These are phyloP conservation scores for Chalcis sispes DNA, from an alignment of 2,888 invertebrate genomes.

Conservation along the genomic window DNA sequence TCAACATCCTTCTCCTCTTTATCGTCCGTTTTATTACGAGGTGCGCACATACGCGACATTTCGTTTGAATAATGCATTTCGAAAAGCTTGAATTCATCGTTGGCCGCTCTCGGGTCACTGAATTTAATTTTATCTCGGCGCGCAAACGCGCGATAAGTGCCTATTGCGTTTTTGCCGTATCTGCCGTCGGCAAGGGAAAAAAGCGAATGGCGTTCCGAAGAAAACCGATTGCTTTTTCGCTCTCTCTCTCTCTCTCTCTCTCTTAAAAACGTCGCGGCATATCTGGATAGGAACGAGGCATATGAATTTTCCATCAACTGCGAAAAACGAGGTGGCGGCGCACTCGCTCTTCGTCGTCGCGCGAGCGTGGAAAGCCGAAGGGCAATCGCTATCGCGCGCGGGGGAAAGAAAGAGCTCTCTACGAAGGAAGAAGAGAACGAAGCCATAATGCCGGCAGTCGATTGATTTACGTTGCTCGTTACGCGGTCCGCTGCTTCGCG, in stretches of 20 bases:
- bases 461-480: slow-evolving; percentile 77
- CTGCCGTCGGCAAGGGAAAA: neutral
- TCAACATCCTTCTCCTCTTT: neutral
- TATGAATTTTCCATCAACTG: slow-evolving; percentile 46
- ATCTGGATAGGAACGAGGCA: slow-evolving; percentile 20
- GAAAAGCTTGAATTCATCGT: slow-evolving; percentile 49
- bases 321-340: slow-evolving; percentile 32
- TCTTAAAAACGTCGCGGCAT: neutral
- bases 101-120: slow-evolving; percentile 36
- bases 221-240: slow-evolving; percentile 14
- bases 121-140: slow-evolving; percentile 46
- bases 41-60: slow-evolving; percentile 37
- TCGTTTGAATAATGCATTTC: slow-evolving; percentile 57
- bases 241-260: neutral
- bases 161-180: slow-evolving; percentile 1
- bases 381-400: neutral
- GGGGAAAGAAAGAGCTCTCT: neutral
- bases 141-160: slow-evolving; percentile 25
- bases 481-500: slow-evolving; percentile 74
- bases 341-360: neutral
- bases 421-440: slow-evolving; percentile 60
- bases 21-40: slow-evolving; percentile 19
- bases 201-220: neutral
- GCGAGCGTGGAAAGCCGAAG: slow-evolving; percentile 13
- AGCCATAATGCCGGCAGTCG: slow-evolving; percentile 73